Base-by-base conservation (phyloP, 2,888 invertebrate genomes). In the Erebia palarica region DNA sequence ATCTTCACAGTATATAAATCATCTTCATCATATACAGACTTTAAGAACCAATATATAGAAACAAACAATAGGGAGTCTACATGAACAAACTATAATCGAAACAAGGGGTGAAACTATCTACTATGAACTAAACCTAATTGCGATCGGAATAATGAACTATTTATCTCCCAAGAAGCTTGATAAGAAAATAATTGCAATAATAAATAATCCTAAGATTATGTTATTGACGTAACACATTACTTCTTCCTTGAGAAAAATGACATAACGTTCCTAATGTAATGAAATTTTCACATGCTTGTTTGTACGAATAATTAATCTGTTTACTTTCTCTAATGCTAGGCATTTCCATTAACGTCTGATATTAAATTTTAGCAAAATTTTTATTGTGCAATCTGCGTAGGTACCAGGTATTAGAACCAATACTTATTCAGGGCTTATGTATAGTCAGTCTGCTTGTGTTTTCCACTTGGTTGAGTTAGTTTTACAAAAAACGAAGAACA, bases 241-340 rank as follows among this genome's bases (percentile, higher is more conserved):
- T 63, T 63, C 63, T 63, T 63, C 63, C 63, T 63, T 63, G 63
- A 63, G 63, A 63, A 63, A 49, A 47, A 14, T 63, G 47, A 63
- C 21, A 49, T 49, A 49, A 63, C 27, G 11, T 18, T 63, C 49
- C n/a, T 51, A 51, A 21, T 27, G 51, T 51, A 49, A 51, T 49
- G 49, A 51, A 49, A 27, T 65, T 55, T 51, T 51, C 51, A 53
- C 65, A 53, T 53, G 65, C 55, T 55, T 18, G 55, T 65, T 65
- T 44, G 13, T 21, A 58, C 18, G 18, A 13, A 58, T 27, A 44
- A 65, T 55, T 55, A 55, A 16, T 65, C 36, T 16, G 65, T 65
- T 55, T 44, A 16, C 65, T 65, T 57, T 65, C 65, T 42, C 55
- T 53, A 9, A 36, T 65, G 53, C 7, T 53, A 49, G 18, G 21